phyloP scores from a whole-genome alignment of 2,888 invertebrate species.

The Cataglyphis cursor region DNA sequence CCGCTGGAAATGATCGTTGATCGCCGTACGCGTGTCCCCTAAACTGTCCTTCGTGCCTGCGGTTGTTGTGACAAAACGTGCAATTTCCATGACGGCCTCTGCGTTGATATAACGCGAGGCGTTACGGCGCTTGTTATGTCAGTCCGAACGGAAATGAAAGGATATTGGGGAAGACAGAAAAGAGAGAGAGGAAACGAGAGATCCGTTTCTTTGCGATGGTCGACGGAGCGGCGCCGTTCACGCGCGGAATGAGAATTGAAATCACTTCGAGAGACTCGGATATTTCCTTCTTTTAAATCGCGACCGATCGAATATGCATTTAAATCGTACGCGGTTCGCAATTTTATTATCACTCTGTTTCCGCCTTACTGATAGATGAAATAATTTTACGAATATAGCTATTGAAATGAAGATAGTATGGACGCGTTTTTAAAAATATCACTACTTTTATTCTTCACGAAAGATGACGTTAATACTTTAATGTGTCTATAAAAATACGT shows the following conservation, averaged over 20 bases:
- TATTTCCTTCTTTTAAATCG: conserved; percentile 35
- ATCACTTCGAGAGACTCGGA: conserved; percentile 14
- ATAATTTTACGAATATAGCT: background rate
- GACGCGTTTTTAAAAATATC: background rate
- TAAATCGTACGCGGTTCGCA: conserved; percentile 8
- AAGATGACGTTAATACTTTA: background rate
- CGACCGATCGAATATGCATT: conserved; percentile 1
- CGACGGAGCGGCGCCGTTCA: conserved; percentile 40
- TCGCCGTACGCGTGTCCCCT: conserved; percentile 59
- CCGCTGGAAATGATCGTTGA: conserved; percentile 75
- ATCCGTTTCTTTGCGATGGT: conserved; percentile 34
- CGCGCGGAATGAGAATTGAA: conserved; percentile 52
- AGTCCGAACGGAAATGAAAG: conserved; percentile 66
- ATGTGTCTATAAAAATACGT: background rate
- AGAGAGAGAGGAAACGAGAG: background rate
- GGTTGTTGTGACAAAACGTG: conserved; percentile 70
- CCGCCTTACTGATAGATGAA: conserved; percentile 20
- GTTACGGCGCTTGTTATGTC: conserved; percentile 44
- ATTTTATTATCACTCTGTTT: conserved; percentile 37
- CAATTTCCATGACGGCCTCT: conserved; percentile 70
- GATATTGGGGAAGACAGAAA: conserved; percentile 37
- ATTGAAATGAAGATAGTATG: background rate
- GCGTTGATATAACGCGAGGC: conserved; percentile 61
- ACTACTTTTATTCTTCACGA: background rate
- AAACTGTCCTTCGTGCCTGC: conserved; percentile 58